A percentile compares a stretch with the other conserved stretches of the same genome.
phyloP scores from a whole-genome alignment of 1,140 invertebrate genomes.

The Eriosoma lanigerum region DNA sequence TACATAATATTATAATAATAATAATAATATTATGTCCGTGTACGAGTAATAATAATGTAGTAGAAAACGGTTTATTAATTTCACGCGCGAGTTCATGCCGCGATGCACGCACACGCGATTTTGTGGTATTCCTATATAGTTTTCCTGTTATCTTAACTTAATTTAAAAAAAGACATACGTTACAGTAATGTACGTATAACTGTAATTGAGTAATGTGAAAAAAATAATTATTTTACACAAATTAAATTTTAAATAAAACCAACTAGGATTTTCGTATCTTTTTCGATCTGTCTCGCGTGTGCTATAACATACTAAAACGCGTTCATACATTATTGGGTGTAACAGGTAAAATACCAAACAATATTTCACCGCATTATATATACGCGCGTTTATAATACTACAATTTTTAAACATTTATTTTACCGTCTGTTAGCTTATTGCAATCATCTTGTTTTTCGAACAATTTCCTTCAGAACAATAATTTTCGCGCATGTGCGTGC shows the following conservation, averaged over 20 bases:
- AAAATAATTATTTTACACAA: neutral
- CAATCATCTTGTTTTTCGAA: no score
- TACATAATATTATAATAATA: neutral
- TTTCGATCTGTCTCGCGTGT: no score
- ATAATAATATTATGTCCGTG: neutral
- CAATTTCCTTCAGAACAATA: neutral
- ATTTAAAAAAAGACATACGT: neutral
- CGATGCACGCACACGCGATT: neutral
- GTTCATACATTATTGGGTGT: no score
- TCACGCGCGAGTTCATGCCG: conserved; percentile 6
- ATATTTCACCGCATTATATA: neutral
- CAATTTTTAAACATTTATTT: no score
- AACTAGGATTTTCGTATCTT: neutral
- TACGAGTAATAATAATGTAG: no score
- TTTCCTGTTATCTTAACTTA: neutral
- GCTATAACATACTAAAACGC: no score
- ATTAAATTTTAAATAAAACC: neutral
- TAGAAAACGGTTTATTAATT: conserved; percentile 21
- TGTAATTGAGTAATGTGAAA: neutral
- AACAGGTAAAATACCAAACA: no score
- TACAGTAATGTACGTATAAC: neutral
- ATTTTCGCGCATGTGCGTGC: neutral
- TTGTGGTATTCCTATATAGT: neutral
- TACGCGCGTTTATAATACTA: neutral
- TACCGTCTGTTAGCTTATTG: no score